These are phyloP conservation scores for Oxyteleia sp. DNA, from an alignment of 2,888 invertebrate species.

Conservation along the genomic window DNA sequence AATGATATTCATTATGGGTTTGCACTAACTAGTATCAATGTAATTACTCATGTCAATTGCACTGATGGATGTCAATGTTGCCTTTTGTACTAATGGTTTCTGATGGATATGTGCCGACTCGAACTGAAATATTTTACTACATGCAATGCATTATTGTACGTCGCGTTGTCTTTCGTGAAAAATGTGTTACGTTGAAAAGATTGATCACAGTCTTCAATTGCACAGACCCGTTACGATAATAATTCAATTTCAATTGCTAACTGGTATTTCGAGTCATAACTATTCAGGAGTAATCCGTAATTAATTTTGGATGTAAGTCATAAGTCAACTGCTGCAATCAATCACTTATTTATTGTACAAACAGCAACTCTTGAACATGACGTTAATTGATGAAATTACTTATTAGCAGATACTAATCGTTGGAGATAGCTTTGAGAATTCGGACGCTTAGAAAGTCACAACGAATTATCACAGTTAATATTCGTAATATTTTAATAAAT, in stretches of 20 bases:
- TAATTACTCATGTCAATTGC: constrained; percentile 48
- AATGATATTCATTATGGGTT: constrained; percentile 38
- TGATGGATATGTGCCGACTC: constrained; percentile 37
- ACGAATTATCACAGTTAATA: neutral
- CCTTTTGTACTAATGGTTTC: constrained; percentile 49
- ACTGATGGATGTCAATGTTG: constrained; percentile 57
- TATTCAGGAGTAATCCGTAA: constrained; percentile 46
- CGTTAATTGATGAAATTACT: constrained; percentile 53
- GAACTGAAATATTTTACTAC: constrained; percentile 36
- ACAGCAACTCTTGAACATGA: constrained; percentile 37
- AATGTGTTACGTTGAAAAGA: constrained; percentile 32
- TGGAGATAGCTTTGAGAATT: constrained; percentile 18
- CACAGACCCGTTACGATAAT: constrained; percentile 36
- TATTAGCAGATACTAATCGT: constrained; percentile 41
- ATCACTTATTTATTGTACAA: constrained; percentile 58
- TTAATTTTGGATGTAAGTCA: constrained; percentile 53
- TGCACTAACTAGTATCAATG: constrained; percentile 32
- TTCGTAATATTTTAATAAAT: neutral
- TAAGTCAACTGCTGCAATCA: constrained; percentile 52
- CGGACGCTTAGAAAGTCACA: constrained; percentile 5
- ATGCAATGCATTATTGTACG: constrained; percentile 20
- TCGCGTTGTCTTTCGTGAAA: constrained; percentile 11
- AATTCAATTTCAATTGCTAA: constrained; percentile 42
- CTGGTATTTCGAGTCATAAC: constrained; percentile 26
- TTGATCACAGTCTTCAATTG: constrained; percentile 21